A percentile compares a stretch with the other conserved stretches of the same genome.
Evolutionary conservation across 2,113 vertebrate genomes (phyloP).

Genomic region (Euleptes europaea): DNA sequence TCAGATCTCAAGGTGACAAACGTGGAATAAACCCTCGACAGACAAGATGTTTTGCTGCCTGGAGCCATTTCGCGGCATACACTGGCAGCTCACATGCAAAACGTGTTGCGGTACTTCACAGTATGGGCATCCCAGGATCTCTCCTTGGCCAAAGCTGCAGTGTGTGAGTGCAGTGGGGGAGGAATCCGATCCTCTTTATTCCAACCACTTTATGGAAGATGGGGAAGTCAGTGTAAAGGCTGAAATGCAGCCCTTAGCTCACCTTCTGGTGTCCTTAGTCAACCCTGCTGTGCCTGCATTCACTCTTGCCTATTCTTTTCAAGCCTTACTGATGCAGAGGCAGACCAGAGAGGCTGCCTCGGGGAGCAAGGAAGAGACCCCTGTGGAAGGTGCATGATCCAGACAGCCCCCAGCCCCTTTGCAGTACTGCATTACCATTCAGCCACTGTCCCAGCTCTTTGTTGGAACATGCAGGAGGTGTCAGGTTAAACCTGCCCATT

Average conservation of each 20-base stretch:
- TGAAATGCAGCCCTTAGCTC: not conserved
- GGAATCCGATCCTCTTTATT: not conserved
- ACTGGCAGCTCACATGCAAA: not conserved
- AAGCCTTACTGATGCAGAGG: not conserved
- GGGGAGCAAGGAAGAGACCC: not conserved
- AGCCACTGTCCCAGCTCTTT: not conserved
- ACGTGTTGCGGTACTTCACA: not conserved
- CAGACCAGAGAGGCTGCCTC: not conserved
- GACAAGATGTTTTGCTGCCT: not conserved
- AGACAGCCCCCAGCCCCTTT: not conserved
- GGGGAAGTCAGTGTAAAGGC: not conserved
- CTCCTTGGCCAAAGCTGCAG: not conserved
- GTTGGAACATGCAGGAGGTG: not conserved
- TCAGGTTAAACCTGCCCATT: not conserved
- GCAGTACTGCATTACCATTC: not conserved
- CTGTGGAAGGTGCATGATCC: not conserved
- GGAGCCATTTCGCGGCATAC: not conserved
- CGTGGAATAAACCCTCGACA: not conserved
- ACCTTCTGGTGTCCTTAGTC: constrained; percentile 17
- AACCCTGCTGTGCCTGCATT: constrained; percentile 12
- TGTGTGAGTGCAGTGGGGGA: too few species aligned
- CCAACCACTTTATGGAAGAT: not conserved
- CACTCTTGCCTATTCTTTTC: not conserved
- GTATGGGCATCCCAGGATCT: not conserved
- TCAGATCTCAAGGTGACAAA: not conserved